Evolutionary conservation across 1,140 invertebrate genomes (phyloP), one percentile per base, ranked within the genome.

Genomic region (Belonocnema kinseyi): DNA sequence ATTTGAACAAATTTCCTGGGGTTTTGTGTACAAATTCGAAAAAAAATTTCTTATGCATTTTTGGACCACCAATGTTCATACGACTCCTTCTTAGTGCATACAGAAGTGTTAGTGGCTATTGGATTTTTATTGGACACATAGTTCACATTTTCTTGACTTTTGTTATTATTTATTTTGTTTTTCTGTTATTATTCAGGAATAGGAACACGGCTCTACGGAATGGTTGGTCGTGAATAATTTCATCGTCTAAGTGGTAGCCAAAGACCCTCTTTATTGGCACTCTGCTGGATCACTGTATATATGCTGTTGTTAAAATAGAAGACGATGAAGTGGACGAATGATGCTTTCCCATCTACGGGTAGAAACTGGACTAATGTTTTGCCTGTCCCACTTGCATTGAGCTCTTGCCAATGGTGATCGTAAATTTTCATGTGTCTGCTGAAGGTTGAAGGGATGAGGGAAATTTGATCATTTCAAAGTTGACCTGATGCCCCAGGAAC

Each of bases 321-420:
- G 54, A 10, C 21, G 11, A 12, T 56, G 54, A 19, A 56, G 17
- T 56, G 54, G 54, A 56, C 54, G 10, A n/a, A 56, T 56, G 54
- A 56, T 56, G 54, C 21, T 56, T 56, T 56, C 17, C 12, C 54
- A 56, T 56, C 17, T 21, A 17, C 54, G 3, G 17, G 11, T 6
- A 10, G n/a, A 54, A 54, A 54, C n/a, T 56, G 54, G 19, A 56
- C 17, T 56, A 56, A 56, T 21, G 54, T 56, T 56, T 56, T 56
- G 13, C 17, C 54, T 56, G 54, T 5, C 21, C 21, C 21, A 56
- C 21, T 56, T 56, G 21, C 16, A 10, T 56, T 56, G 54, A 56
- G 19, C 13, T 16, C 54, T 21, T 56, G 54, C 54, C 54, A 56
- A 56, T 56, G 54, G 17, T 56, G 4, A 12, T 10, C 12, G 17